phyloP scores from a whole-genome alignment of 92 coral and sea anemone species.

The Palythoa caribaeorum region DNA sequence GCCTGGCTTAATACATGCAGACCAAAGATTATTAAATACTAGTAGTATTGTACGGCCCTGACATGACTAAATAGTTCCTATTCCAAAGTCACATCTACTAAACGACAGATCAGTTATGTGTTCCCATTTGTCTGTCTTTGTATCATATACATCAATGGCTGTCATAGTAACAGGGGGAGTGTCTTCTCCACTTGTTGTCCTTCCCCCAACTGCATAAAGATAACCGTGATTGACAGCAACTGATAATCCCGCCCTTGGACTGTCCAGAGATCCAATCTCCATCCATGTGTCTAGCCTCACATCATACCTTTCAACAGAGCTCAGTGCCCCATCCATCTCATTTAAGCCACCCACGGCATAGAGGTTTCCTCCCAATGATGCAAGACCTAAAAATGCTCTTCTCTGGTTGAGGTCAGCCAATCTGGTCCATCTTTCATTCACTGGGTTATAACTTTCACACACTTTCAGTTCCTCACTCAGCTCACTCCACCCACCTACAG shows the following conservation, averaged over 20 bases:
- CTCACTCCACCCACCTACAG: slow-evolving; percentile 86
- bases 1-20: no score
- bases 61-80: slow-evolving; percentile 57
- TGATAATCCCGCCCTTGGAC: slow-evolving; percentile 76
- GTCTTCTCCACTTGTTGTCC: slow-evolving; percentile 76
- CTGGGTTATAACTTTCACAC: slow-evolving; percentile 79
- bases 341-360: slow-evolving; percentile 94
- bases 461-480: slow-evolving; percentile 78
- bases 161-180: slow-evolving; percentile 84
- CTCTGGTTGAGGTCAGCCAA: slow-evolving; percentile 74
- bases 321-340: slow-evolving; percentile 73
- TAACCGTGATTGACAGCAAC: slow-evolving; percentile 69
- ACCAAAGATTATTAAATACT: no score
- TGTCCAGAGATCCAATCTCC: slow-evolving; percentile 73
- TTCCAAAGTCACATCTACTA: slow-evolving; percentile 88
- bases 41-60: background rate
- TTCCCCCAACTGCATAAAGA: slow-evolving; percentile 90
- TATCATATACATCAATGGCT: slow-evolving; percentile 82
- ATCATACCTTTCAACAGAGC: slow-evolving; percentile 85
- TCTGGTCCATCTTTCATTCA: slow-evolving; percentile 86
- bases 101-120: slow-evolving; percentile 72
- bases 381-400: slow-evolving; percentile 79
- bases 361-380: slow-evolving; percentile 61
- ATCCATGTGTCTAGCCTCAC: slow-evolving; percentile 67
- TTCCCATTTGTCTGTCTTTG: slow-evolving; percentile 79